A percentile compares a stretch with the other conserved stretches of the same genome.
Evolutionary conservation across 2,113 vertebrate species (phyloP).

Genomic region (Mobula birostris): DNA sequence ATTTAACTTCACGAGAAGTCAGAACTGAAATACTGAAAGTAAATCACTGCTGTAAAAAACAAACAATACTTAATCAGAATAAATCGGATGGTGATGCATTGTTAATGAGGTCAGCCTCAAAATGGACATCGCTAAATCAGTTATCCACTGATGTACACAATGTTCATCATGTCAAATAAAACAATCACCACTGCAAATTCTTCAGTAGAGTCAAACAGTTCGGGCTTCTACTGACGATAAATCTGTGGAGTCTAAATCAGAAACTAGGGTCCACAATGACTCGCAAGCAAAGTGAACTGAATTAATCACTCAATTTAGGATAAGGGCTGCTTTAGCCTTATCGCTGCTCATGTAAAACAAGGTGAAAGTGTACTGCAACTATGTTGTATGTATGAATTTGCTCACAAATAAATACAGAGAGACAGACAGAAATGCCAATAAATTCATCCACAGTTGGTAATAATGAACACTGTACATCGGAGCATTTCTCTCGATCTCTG

Average conservation of each 20-base stretch:
- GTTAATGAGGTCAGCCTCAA: background rate
- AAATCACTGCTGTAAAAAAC: background rate
- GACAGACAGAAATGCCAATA: too few species aligned
- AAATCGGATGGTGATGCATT: background rate
- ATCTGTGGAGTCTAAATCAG: conserved; percentile 7
- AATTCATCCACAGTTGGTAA: too few species aligned
- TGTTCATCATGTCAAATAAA: background rate
- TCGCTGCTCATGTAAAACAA: background rate
- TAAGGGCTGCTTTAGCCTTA: background rate
- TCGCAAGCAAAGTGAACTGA: background rate
- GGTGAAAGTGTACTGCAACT: background rate
- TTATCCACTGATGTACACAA: background rate
- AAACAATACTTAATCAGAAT: conserved; percentile 9
- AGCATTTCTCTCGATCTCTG: too few species aligned
- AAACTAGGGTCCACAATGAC: background rate
- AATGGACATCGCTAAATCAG: background rate
- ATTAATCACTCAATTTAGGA: background rate
- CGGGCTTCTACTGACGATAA: background rate
- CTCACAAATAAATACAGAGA: background rate
- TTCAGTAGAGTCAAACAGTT: background rate
- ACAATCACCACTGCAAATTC: background rate
- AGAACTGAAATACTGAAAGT: background rate
- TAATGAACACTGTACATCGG: too few species aligned
- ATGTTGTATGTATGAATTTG: background rate
- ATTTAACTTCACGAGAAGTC: background rate